A percentile compares a stretch with the other conserved stretches of the same genome.
phyloP scores from a whole-genome alignment of 2,797 vertebrate species.

The Huso huso region DNA sequence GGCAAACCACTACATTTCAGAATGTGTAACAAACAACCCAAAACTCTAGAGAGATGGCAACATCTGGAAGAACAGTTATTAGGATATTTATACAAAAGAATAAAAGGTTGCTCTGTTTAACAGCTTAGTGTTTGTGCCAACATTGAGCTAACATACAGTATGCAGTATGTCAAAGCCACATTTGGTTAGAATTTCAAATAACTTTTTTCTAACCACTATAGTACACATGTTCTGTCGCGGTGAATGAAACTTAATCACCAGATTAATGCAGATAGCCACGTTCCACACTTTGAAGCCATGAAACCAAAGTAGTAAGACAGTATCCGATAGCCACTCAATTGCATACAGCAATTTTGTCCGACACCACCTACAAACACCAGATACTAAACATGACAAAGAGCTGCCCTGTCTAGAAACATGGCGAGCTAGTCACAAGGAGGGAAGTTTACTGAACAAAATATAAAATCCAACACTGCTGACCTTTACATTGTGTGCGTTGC shows the following conservation, averaged over 20 bases:
- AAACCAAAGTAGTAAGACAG: not conserved
- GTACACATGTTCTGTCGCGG: not conserved
- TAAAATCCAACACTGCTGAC: not conserved
- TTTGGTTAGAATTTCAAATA: too few species aligned
- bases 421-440: not conserved
- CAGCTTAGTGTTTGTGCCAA: constrained; percentile 8
- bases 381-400: not conserved
- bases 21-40: constrained; percentile 6
- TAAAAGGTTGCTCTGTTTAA: not conserved
- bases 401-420: not conserved
- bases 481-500: constrained; percentile 21
- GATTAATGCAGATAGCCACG: not conserved
- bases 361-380: not conserved
- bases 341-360: not conserved
- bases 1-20: not conserved
- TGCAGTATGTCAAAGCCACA: too few species aligned
- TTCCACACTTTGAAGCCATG: too few species aligned
- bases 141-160: not conserved
- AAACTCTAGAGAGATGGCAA: constrained; percentile 12
- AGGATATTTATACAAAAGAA: constrained; percentile 8
- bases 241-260: not conserved
- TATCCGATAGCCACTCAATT: not conserved
- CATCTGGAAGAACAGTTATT: constrained; percentile 10
- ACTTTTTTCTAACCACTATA: too few species aligned
- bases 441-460: not conserved